Conservation (phyloP, 1,140 invertebrate species). For the Drosophila prosaltans region DNA sequence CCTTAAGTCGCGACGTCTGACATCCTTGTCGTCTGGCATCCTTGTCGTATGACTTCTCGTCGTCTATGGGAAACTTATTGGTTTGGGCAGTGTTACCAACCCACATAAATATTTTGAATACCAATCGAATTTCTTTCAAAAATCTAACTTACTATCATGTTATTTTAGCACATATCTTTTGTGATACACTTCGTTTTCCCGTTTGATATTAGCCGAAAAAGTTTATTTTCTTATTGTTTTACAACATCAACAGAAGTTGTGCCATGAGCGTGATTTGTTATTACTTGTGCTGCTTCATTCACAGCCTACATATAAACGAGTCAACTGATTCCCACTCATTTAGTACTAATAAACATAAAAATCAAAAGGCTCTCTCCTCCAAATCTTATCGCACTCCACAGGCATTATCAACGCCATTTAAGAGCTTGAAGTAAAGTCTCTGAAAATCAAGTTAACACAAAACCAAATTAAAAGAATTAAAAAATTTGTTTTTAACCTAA, state of each 20-base stretch:
- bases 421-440: conserved; percentile 26
- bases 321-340: conserved; percentile 29
- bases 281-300: conserved; percentile 3
- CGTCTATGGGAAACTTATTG: too few relatives aligned
- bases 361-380: conserved; percentile 28
- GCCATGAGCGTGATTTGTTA: conserved; percentile 47
- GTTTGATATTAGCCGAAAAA: conserved; percentile 3
- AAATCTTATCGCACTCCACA: conserved; percentile 70
- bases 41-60: too few relatives aligned
- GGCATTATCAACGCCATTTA: conserved; percentile 54
- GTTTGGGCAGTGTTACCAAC: too few relatives aligned
- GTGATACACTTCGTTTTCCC: not conserved
- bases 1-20: too few relatives aligned
- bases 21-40: too few relatives aligned
- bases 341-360: conserved; percentile 60
- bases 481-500: conserved; percentile 33
- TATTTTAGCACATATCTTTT: not conserved
- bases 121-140: too few relatives aligned
- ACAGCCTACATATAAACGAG: conserved; percentile 47
- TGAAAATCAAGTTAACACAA: conserved; percentile 72
- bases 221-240: conserved; percentile 37
- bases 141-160: too few relatives aligned
- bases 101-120: too few relatives aligned
- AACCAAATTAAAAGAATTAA: conserved; percentile 33
- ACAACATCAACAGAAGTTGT: conserved; percentile 25